Percentiles rank a stretch among this genome's conserved stretches.
phyloP scores from a whole-genome alignment of 2,888 invertebrate species.

The Resseliella maxima region DNA sequence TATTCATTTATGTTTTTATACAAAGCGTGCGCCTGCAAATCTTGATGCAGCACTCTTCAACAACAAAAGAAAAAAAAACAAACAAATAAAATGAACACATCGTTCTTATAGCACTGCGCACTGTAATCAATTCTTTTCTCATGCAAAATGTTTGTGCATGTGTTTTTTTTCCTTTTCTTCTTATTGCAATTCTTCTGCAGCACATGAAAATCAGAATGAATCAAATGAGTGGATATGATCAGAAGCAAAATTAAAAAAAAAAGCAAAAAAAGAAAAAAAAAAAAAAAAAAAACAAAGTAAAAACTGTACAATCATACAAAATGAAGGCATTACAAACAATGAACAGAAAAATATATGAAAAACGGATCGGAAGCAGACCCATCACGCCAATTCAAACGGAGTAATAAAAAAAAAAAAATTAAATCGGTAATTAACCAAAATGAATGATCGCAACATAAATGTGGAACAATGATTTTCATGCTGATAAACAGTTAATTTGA shows the following conservation, averaged over 20 bases:
- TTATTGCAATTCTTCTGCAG: not conserved
- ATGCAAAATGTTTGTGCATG: not conserved
- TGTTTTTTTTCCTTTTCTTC: too few species aligned
- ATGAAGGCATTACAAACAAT: not conserved
- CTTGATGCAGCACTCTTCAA: not conserved
- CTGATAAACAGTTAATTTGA: slow-evolving; percentile 37
- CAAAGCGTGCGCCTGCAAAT: not conserved
- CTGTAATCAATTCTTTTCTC: slow-evolving; percentile 32
- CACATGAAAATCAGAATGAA: not conserved
- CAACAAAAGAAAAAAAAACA: too few species aligned
- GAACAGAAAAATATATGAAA: not conserved
- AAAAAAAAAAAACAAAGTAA: not conserved
- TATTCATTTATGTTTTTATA: slow-evolving; percentile 28
- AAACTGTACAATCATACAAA: not conserved
- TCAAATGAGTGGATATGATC: not conserved
- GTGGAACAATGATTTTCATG: slow-evolving; percentile 12
- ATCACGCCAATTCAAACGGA: not conserved
- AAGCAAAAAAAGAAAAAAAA: not conserved
- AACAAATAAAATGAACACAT: not conserved
- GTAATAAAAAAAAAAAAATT: slow-evolving; percentile 2
- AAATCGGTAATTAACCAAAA: slow-evolving; percentile 41
- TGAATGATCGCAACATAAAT: not conserved
- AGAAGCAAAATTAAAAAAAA: too few species aligned
- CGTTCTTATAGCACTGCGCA: not conserved
- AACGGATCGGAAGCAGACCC: slow-evolving; percentile 28